Conservation (phyloP, 2,797 vertebrate species). For the Bufotes viridis region DNA sequence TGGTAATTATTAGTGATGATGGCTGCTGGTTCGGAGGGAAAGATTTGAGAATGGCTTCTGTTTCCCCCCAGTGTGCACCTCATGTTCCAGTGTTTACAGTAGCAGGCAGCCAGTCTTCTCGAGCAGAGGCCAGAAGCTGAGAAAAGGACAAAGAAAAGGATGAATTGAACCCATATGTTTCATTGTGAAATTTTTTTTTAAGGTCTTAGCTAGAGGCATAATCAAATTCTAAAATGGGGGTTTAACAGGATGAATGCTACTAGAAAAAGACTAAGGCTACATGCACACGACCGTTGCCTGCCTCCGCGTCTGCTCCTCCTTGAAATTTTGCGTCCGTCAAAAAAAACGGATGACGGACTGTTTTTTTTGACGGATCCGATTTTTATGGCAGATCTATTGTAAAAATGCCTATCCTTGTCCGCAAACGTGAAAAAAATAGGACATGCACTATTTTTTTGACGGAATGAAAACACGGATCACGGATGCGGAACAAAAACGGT, state of each 20-base stretch:
- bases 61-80: neutral
- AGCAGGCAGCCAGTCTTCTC: neutral
- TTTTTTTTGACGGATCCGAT: no score
- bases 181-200: neutral
- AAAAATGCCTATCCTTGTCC: no score
- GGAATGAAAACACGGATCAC: no score
- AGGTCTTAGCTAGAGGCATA: neutral
- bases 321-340: no score
- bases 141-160: neutral
- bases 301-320: no score
- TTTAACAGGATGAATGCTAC: neutral
- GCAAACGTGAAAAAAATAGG: no score
- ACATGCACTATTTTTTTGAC: no score
- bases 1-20: neutral
- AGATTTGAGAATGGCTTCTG: neutral
- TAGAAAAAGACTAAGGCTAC: neutral
- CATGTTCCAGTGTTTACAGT: slow-evolving; percentile 29
- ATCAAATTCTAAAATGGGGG: slow-evolving; percentile 11
- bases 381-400: no score
- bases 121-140: neutral
- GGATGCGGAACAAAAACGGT: no score
- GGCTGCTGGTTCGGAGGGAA: neutral
- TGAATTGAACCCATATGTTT: slow-evolving; percentile 38
- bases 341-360: no score
- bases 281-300: no score